Base-by-base conservation (phyloP, 2,113 vertebrate genomes). In the Erythrolamprus reginae region DNA sequence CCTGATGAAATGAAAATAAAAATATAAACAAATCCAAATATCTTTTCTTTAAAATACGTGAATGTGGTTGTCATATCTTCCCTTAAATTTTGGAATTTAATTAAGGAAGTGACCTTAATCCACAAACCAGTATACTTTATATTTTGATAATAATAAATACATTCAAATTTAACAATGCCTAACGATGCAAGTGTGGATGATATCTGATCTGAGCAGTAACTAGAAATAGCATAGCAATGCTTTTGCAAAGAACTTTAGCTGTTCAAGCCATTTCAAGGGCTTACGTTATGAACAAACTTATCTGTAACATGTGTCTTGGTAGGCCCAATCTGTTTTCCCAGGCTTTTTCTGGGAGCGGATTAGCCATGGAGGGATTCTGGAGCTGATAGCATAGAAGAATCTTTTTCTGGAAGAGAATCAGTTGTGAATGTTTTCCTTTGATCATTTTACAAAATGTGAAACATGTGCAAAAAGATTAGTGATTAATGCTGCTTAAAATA, bases 401-500 rank as follows among this genome's bases (percentile, higher is more conserved):
- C 86, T 45, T 91, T 88, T 51, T 82, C 86, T 91, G 90, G 90
- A 91, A 88, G 77, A 51, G 77, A 83, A 88, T 88, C 90, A 88
- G 86, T 88, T 91, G 86, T 33, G 56, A 90, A 52, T 84, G 55
- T 84, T 91, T 83, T 65, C 3, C 12, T 91, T 88, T 83, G 86
- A 91, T 91, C 86, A 51, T 84, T 58, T 88, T 51, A 12, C 86
- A 83, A 91, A 90, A 91, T 88, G 10, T 42, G 86, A 91, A 91
- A 91, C 86, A 91, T 84, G 53, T 88, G 90, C 77, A 45, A 26
- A 58, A 48, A 91, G 90, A 88, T 88, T 91, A 61, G 90, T 83
- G 90, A 91, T 91, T 84, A 91, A 91, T 91, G 70, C 77, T 91
- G 90, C 86, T 88, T 88, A 42, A 87, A 91, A 91, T 88, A 61